These are phyloP conservation scores for Pemphigus obesinymphae DNA, from an alignment of 1,140 invertebrate species.

Conservation along the genomic window DNA sequence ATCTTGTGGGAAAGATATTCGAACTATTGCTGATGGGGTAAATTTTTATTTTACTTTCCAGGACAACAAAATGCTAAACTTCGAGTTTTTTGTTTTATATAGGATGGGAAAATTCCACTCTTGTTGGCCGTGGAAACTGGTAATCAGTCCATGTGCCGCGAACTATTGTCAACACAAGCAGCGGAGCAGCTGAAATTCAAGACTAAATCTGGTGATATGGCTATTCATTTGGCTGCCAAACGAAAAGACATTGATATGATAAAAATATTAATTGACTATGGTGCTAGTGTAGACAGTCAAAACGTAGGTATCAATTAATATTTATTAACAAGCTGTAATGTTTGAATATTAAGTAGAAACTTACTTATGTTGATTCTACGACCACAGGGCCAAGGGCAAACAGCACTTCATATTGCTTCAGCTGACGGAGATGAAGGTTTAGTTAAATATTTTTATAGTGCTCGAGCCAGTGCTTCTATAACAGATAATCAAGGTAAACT, in stretches of 20 bases:
- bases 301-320: slow-evolving; percentile 58
- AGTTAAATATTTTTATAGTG: slow-evolving; percentile 91
- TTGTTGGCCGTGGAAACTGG: slow-evolving; percentile 88
- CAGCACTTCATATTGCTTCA: slow-evolving; percentile 89
- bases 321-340: too few relatives aligned
- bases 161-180: slow-evolving; percentile 78
- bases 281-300: slow-evolving; percentile 81
- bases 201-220: slow-evolving; percentile 76
- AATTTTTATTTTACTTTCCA: too few relatives aligned
- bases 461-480: slow-evolving; percentile 87
- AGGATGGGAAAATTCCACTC: slow-evolving; percentile 90
- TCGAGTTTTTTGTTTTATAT: slow-evolving; percentile 48
- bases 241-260: slow-evolving; percentile 87
- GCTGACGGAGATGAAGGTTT: slow-evolving; percentile 89
- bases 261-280: slow-evolving; percentile 83
- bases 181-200: slow-evolving; percentile 71
- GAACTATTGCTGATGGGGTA: slow-evolving; percentile 74
- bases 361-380: neutral
- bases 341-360: too few relatives aligned
- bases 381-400: slow-evolving; percentile 78
- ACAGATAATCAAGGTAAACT: slow-evolving; percentile 76
- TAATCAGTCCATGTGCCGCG: slow-evolving; percentile 86
- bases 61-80: neutral
- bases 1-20: slow-evolving; percentile 80
- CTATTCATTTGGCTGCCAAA: slow-evolving; percentile 83